Conservation (phyloP, 2,888 invertebrate genomes). For the Helobdella robusta region DNA sequence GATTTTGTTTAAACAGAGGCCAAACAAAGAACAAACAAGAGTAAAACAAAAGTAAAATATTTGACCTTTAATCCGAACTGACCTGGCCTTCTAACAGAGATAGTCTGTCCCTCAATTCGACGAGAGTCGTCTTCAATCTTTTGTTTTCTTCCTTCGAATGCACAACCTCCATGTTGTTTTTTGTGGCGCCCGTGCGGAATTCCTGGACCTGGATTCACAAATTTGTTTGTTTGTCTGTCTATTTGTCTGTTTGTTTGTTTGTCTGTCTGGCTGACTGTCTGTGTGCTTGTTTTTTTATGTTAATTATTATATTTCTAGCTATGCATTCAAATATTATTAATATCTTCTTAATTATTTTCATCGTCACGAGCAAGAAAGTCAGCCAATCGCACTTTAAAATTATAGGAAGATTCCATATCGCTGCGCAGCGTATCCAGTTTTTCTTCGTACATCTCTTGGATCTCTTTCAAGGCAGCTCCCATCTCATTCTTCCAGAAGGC, state of each 20-base stretch:
- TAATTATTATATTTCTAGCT: neutral
- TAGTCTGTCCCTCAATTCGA: conserved; percentile 50
- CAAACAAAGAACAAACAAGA: too few species aligned
- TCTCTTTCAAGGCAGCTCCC: conserved; percentile 52
- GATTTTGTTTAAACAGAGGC: neutral
- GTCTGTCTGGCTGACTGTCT: too few species aligned
- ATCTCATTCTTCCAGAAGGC: conserved; percentile 55
- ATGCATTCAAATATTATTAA: too few species aligned
- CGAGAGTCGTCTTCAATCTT: conserved; percentile 49
- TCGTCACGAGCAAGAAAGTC: too few species aligned
- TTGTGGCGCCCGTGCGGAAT: conserved; percentile 51
- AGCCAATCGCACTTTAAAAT: conserved; percentile 53
- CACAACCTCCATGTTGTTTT: conserved; percentile 51
- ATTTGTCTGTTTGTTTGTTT: too few species aligned
- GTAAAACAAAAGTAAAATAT: neutral
- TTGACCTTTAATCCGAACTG: conserved; percentile 32
- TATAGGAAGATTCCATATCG: conserved; percentile 53
- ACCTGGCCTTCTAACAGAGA: conserved; percentile 53
- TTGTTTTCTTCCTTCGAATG: conserved; percentile 52
- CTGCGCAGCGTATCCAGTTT: conserved; percentile 49
- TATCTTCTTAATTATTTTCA: too few species aligned
- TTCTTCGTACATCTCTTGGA: conserved; percentile 52
- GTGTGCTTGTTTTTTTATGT: neutral
- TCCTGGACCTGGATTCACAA: conserved; percentile 49
- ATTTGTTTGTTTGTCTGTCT: neutral